These are phyloP conservation scores for Sphaerophoria taeniata DNA, from an alignment of 2,888 invertebrate genomes.

Conservation along the genomic window DNA sequence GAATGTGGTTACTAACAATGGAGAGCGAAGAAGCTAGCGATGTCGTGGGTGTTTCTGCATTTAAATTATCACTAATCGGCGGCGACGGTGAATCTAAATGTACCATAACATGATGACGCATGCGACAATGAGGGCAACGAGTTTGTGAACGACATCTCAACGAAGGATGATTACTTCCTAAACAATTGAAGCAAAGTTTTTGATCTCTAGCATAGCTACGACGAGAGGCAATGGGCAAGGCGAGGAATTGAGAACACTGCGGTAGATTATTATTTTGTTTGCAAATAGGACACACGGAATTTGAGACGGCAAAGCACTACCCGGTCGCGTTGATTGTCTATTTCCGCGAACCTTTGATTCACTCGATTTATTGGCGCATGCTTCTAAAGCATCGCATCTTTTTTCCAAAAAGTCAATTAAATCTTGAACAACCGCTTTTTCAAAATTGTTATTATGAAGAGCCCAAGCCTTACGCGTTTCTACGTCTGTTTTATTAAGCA, in stretches of 20 bases:
- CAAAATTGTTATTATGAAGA: too few relatives aligned
- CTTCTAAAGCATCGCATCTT: too few relatives aligned
- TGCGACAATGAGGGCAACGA: background rate
- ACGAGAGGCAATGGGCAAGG: slow-evolving; percentile 18
- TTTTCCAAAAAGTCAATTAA: too few relatives aligned
- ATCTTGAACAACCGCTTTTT: too few relatives aligned
- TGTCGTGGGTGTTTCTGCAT: background rate
- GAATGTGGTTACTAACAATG: background rate
- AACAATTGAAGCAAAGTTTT: slow-evolving; percentile 21
- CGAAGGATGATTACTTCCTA: slow-evolving; percentile 2
- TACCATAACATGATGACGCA: background rate
- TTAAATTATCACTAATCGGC: background rate
- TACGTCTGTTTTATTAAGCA: too few relatives aligned
- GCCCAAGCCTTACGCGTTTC: too few relatives aligned
- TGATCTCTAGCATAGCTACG: slow-evolving; percentile 17
- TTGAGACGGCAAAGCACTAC: background rate
- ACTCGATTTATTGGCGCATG: too few relatives aligned
- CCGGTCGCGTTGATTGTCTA: background rate
- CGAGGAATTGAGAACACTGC: slow-evolving; percentile 12
- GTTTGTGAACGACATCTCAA: slow-evolving; percentile 2
- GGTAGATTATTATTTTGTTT: background rate
- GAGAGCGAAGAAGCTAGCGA: background rate
- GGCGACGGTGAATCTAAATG: background rate
- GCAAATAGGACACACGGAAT: slow-evolving; percentile 3
- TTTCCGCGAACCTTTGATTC: background rate